These are phyloP conservation scores for Scotopteryx bipunctaria DNA, from an alignment of 2,888 invertebrate genomes.

Conservation along the genomic window DNA sequence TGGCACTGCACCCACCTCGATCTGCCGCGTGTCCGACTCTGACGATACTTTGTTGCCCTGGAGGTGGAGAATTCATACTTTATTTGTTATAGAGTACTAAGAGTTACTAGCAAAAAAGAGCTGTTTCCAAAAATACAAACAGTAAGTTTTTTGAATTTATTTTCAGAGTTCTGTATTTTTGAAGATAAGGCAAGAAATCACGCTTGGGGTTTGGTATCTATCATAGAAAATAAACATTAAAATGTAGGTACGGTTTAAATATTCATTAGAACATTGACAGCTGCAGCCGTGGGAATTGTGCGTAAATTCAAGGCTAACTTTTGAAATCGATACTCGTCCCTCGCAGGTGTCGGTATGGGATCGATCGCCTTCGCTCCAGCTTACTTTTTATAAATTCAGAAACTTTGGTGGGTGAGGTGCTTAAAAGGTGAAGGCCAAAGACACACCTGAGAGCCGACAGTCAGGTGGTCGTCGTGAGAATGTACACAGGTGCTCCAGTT, in stretches of 20 bases:
- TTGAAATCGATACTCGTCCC: constrained; percentile 41
- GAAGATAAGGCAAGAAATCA: too few relatives aligned
- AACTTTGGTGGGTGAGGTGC: too few relatives aligned
- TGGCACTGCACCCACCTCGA: constrained; percentile 81
- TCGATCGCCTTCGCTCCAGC: neutral
- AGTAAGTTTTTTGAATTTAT: too few relatives aligned
- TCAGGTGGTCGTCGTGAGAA: too few relatives aligned
- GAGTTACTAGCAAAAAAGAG: neutral
- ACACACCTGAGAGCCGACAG: too few relatives aligned
- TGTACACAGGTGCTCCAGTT: too few relatives aligned
- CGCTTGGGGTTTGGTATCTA: too few relatives aligned
- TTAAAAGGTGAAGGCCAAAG: too few relatives aligned
- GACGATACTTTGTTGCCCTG: constrained; percentile 85
- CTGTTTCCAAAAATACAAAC: too few relatives aligned
- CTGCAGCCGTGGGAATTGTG: constrained; percentile 34
- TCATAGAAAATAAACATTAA: neutral
- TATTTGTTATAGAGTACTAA: too few relatives aligned
- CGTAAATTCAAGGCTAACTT: constrained; percentile 49
- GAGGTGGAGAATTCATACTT: constrained; percentile 47
- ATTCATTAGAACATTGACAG: constrained; percentile 26
- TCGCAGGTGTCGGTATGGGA: neutral
- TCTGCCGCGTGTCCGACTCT: constrained; percentile 82
- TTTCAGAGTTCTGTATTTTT: too few relatives aligned
- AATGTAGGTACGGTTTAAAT: constrained; percentile 23
- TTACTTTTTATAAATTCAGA: too few relatives aligned